A percentile compares a stretch with the other conserved stretches of the same genome.
Conservation (phyloP, 2,113 vertebrate species). For the Parotia lawesii region DNA sequence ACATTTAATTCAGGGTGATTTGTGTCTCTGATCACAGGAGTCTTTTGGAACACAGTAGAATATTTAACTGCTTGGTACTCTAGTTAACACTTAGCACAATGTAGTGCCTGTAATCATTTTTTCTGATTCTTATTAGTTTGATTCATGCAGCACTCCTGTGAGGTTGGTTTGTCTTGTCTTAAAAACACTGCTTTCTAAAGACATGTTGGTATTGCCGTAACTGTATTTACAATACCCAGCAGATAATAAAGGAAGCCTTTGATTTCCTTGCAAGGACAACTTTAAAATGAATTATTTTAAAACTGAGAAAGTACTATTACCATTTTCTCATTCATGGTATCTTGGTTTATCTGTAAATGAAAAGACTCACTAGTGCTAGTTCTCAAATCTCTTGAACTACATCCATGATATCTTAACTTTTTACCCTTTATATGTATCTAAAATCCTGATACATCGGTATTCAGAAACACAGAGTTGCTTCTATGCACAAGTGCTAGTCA, state of each 20-base stretch:
- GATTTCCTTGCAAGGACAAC: not conserved
- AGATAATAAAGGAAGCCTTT: constrained; percentile 45
- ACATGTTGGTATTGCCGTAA: not conserved
- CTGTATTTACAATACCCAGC: not conserved
- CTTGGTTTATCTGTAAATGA: not conserved
- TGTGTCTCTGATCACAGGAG: constrained; percentile 8
- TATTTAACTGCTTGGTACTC: not conserved
- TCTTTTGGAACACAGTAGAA: not conserved
- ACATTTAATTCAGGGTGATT: not conserved
- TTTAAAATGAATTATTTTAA: not conserved
- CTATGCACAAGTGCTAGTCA: not conserved
- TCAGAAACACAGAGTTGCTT: not conserved
- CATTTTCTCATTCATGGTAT: not conserved
- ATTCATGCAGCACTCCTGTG: constrained; percentile 13
- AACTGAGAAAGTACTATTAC: not conserved
- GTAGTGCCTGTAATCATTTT: constrained; percentile 26
- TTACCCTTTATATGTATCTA: not conserved
- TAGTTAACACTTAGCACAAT: constrained; percentile 33
- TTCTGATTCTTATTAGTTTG: not conserved
- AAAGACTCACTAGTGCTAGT: not conserved
- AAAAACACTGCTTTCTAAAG: not conserved
- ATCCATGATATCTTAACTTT: not conserved
- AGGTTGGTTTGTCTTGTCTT: constrained; percentile 28
- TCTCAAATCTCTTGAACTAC: not conserved
- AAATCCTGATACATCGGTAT: not conserved